Evolutionary conservation across 2,888 invertebrate genomes (phyloP).

Genomic region (Microdon myrmicae): DNA sequence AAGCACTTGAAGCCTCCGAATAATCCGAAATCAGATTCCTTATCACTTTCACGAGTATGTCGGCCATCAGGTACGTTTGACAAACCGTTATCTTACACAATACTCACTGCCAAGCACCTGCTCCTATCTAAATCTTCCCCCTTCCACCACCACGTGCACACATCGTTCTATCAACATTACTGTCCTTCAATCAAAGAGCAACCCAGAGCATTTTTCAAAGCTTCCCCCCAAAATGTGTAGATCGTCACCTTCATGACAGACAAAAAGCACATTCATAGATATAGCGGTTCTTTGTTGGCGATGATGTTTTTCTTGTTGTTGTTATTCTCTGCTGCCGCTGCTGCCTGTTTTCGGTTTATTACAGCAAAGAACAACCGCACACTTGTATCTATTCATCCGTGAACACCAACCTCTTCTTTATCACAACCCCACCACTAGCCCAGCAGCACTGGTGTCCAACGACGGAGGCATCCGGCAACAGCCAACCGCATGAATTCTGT

Average conservation of each 20-base stretch:
- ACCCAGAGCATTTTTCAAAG: slow-evolving; percentile 25
- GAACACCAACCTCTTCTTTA: slow-evolving; percentile 37
- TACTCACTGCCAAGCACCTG: too few relatives aligned
- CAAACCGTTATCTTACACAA: too few relatives aligned
- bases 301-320: neutral
- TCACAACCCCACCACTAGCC: slow-evolving; percentile 32
- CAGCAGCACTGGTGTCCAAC: slow-evolving; percentile 43
- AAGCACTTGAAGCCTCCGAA: too few relatives aligned
- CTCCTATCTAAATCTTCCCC: too few relatives aligned
- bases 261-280: slow-evolving; percentile 11
- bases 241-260: slow-evolving; percentile 27
- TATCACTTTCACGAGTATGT: too few relatives aligned
- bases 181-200: too few relatives aligned
- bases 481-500: slow-evolving; percentile 24
- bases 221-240: slow-evolving; percentile 11
- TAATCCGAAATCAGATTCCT: too few relatives aligned
- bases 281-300: neutral
- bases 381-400: slow-evolving; percentile 39
- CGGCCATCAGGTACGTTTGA: too few relatives aligned
- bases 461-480: slow-evolving; percentile 45
- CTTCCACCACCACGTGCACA: too few relatives aligned
- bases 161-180: too few relatives aligned
- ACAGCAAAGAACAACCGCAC: slow-evolving; percentile 38
- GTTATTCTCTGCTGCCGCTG: too few relatives aligned
- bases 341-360: neutral